Base-by-base conservation (phyloP, 2,888 invertebrate species). In the Mesodorylaimus sp. region DNA sequence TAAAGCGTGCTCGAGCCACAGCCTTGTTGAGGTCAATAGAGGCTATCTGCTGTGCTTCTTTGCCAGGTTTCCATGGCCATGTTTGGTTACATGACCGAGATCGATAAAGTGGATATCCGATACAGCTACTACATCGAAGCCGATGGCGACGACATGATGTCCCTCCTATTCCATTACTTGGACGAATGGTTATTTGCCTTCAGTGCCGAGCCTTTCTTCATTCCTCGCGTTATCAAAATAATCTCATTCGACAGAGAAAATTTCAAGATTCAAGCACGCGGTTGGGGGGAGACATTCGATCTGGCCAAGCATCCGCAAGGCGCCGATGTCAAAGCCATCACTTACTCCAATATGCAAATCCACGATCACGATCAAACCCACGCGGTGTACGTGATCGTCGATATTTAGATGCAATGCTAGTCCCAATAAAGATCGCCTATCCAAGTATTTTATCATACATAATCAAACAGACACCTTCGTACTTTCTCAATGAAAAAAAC, bases 281-380 rank as follows among this genome's bases (percentile, higher is more conserved):
- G 70, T 64, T 71, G 61, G 60, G 65, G 97, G n/a, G 97, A 97
- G 72, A 81, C 83, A 60, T 97, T 97, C 70, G 76, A 78, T 60
- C 74, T 93, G 50, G 79, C 79, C 1, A 91, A 86, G 69, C 95
- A 97, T 73, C 86, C 91, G 0, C 95, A 72, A 61, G 95, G 93
- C 16, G 81, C 87, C 1, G 97, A 99, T 73, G 88, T 97, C 2
- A 97, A 97, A 69, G 97, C 97, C 29, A 97, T 99, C 57, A 97
- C 97, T 2, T 99, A 97, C 70, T 93, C 95, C 5, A 88, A 91
- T 50, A 95, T 97, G 95, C 93, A 97, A 73, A 72, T 87, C 44
- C 73, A 76, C 58, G 76, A 51, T 3, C 58, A 55, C 10, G 16
- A 77, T 60, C 77, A 77, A 56, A 58, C 59, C 48, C 79, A 77